Evolutionary conservation across 2,113 vertebrate genomes (phyloP), one percentile per base, ranked within the genome.

Genomic region (Scartelaos histophorus): DNA sequence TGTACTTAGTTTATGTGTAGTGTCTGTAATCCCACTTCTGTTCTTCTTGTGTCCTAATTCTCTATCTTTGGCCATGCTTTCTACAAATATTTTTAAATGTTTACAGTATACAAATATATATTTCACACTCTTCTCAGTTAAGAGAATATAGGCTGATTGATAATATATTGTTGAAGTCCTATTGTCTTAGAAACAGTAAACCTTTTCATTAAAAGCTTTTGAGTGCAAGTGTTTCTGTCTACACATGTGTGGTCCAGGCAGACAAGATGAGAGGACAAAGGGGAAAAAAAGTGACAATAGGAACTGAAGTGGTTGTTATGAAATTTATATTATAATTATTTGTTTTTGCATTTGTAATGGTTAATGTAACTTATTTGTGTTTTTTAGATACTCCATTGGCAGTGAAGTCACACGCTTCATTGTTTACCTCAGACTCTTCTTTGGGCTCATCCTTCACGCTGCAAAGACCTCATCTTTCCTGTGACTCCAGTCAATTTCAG

Each of bases 151-250:
- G 73, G 71, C 73, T 56, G 69, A 65, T 70, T 69, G 51, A 10
- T 51, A 67, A 51, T 65, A 69, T 60, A 7, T 70, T 67, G 74
- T 56, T 82, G 57, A 82, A 81, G 77, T 81, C 82, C 71, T 85
- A 86, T 91, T 93, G 84, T 86, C 88, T 74, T 91, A 88, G 90
- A 85, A 93, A 92, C 89, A 86, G 87, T 87, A 82, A 87, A 73
- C 73, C 58, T n/a, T 70, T 86, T 49, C 67, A 83, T 84, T 56
- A 60, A 85, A 81, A n/a, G 17, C n/a, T 79, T 69, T 80, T 80
- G 69, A 65, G 34, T 69, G 57, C 46, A 57, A 66, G 71, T 46
- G 35, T 58, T 34, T 38, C 38, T 66, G 69, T 51, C 12, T 79
- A 49, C 49, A 47, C 64, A 68, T 70, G 60, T 66, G 70, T 60